These are phyloP conservation scores for Eristalis arbustorum DNA, from an alignment of 2,888 invertebrate species.

Conservation along the genomic window DNA sequence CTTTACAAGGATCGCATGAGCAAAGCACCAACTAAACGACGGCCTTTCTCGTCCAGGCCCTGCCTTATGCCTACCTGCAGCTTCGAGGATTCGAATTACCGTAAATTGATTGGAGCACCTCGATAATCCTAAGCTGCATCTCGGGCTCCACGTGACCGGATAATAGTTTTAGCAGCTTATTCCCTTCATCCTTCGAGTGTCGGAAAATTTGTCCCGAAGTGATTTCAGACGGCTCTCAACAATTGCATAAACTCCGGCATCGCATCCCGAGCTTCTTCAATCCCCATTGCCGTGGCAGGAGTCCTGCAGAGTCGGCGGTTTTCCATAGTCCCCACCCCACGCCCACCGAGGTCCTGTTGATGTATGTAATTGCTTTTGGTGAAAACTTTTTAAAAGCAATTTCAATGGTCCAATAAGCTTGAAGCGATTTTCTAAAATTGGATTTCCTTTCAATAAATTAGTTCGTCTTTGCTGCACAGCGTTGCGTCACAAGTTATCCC, in stretches of 20 bases:
- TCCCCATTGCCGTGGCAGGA: neutral
- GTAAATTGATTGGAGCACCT: neutral
- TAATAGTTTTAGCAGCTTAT: neutral
- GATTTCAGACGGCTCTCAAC: neutral
- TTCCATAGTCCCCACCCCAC: slow-evolving; percentile 8
- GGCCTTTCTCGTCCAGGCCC: neutral
- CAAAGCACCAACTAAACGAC: no score
- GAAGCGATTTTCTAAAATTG: slow-evolving; percentile 65
- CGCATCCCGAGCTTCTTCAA: neutral
- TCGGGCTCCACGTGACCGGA: neutral
- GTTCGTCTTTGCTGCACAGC: slow-evolving; percentile 45
- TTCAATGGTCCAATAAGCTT: slow-evolving; percentile 67
- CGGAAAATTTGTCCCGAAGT: neutral
- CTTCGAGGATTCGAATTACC: neutral
- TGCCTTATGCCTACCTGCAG: neutral
- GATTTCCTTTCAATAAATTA: slow-evolving; percentile 66
- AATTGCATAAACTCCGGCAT: neutral
- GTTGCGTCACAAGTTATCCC: slow-evolving; percentile 21
- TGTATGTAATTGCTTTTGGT: slow-evolving; percentile 66
- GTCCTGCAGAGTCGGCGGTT: neutral
- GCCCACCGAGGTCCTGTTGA: slow-evolving; percentile 44
- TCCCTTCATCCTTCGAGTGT: neutral
- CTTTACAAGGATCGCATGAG: no score
- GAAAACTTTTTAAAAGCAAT: slow-evolving; percentile 67
- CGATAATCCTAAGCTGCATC: neutral